Evolutionary conservation across 2,113 vertebrate species (phyloP).

Genomic region (Apodemus speciosus): DNA sequence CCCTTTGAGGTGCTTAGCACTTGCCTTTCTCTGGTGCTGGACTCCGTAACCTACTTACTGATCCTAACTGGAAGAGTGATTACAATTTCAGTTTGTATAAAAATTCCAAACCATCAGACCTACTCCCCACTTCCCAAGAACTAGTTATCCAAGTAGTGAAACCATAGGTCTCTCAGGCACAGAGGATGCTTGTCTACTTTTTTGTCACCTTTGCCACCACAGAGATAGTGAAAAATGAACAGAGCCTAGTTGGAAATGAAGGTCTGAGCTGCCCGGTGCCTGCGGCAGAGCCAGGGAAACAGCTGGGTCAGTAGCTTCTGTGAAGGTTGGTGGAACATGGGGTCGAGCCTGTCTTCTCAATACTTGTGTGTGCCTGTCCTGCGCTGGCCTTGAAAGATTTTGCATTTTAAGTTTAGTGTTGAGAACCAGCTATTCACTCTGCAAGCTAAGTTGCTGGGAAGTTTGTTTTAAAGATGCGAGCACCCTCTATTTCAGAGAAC

Average conservation of each 20-base stretch:
- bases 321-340: background rate
- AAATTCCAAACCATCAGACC: background rate
- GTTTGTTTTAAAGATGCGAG: conserved; percentile 62
- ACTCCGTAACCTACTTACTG: background rate
- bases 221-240: background rate
- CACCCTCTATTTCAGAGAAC: conserved; percentile 67
- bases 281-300: background rate
- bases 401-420: conserved; percentile 44
- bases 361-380: background rate
- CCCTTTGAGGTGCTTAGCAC: background rate
- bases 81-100: background rate
- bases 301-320: background rate
- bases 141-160: background rate
- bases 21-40: background rate
- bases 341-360: background rate
- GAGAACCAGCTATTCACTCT: background rate
- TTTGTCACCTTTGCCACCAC: background rate
- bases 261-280: background rate
- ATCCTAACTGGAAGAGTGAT: background rate
- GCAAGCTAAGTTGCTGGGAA: conserved; percentile 49
- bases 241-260: background rate
- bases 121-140: background rate
- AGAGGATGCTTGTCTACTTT: background rate
- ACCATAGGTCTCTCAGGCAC: background rate
- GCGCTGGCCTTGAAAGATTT: background rate